Evolutionary conservation across 2,113 vertebrate species (phyloP).

Genomic region (Pteronura brasiliensis): DNA sequence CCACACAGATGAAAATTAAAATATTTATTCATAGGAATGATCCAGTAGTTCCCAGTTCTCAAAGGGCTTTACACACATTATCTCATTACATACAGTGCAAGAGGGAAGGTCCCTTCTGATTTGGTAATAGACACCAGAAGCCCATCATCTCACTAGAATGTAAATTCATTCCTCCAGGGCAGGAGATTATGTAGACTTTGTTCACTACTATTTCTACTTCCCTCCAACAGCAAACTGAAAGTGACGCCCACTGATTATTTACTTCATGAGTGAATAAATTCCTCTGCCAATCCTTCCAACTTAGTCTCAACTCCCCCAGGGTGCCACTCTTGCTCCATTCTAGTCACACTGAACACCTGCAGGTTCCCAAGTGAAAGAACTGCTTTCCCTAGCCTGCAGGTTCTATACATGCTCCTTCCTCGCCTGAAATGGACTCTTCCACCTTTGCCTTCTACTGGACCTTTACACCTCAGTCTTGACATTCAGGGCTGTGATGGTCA

Average conservation of each 20-base stretch:
- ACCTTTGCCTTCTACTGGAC: not conserved
- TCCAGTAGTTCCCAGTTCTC: not conserved
- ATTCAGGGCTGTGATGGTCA: not conserved
- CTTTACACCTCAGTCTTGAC: not conserved
- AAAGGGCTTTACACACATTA: not conserved
- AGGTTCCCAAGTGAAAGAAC: not conserved
- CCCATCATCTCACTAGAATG: not conserved
- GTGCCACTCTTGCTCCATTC: not conserved
- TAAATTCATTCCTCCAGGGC: not conserved
- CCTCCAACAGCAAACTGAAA: not conserved
- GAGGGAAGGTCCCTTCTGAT: not conserved
- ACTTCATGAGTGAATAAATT: not conserved
- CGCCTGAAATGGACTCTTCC: not conserved
- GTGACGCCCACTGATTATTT: not conserved
- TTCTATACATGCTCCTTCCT: not conserved
- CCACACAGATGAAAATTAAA: not conserved
- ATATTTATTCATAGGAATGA: not conserved
- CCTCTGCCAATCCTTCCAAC: not conserved
- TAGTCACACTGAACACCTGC: not conserved
- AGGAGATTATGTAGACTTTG: not conserved
- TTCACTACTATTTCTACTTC: not conserved
- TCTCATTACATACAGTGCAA: not conserved
- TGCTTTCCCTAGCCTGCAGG: not conserved
- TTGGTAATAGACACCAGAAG: not conserved
- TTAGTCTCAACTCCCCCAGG: not conserved